Evolutionary conservation across 2,888 invertebrate genomes (phyloP).

Genomic region (Cetonia aurata): DNA sequence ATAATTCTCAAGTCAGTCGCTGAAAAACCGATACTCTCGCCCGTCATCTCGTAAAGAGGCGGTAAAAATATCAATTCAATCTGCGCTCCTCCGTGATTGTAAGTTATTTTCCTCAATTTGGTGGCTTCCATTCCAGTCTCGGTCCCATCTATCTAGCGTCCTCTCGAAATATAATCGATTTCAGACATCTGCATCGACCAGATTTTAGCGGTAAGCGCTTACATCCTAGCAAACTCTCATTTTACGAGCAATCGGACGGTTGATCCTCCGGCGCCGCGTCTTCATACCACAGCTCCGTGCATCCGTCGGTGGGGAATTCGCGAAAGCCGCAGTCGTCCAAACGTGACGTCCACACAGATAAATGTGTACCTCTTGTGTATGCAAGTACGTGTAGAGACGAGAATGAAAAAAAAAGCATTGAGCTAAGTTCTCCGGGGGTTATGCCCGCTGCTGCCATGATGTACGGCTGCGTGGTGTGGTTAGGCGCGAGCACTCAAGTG

Average conservation of each 20-base stretch:
- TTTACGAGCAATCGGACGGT: conserved; percentile 26
- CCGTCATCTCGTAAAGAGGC: too few relatives aligned
- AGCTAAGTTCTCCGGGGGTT: conserved; percentile 35
- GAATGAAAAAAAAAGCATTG: conserved; percentile 1
- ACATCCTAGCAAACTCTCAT: conserved; percentile 23
- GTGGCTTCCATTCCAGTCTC: not conserved
- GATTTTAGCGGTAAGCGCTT: conserved; percentile 25
- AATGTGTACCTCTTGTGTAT: too few relatives aligned
- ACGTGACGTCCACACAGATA: not conserved
- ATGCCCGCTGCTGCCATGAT: conserved; percentile 41
- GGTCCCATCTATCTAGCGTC: not conserved
- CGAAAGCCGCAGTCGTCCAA: conserved; percentile 15
- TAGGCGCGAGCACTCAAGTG: conserved; percentile 47
- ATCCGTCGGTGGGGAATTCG: conserved; percentile 8
- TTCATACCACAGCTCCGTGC: not conserved
- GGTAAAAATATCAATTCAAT: conserved; percentile 7
- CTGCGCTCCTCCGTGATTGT: not conserved
- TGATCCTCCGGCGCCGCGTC: conserved; percentile 1
- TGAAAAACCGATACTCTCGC: too few relatives aligned
- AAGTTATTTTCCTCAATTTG: conserved; percentile 12
- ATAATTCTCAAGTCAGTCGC: too few relatives aligned
- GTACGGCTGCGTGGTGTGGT: conserved; percentile 47
- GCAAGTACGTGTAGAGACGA: not conserved
- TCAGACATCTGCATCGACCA: conserved; percentile 35
- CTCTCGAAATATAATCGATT: conserved; percentile 35